Conservation (phyloP, 2,113 vertebrate species). For the Pelusios castaneus region DNA sequence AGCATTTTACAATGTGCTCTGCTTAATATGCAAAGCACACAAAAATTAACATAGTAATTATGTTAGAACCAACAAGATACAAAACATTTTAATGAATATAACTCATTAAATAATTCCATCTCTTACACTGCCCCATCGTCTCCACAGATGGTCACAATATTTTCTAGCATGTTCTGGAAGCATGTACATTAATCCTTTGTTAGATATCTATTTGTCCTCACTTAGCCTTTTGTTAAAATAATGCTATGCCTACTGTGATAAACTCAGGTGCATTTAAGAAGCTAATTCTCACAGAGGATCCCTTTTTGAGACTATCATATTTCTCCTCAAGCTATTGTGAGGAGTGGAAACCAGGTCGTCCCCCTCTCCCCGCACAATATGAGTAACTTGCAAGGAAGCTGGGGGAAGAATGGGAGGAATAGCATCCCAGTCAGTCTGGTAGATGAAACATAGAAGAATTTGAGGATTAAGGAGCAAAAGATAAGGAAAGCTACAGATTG, state of each 20-base stretch:
- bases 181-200: conserved; percentile 39
- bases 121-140: conserved; percentile 62
- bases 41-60: conserved; percentile 80
- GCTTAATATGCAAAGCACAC: conserved; percentile 75
- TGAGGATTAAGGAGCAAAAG: neutral
- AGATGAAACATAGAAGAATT: neutral
- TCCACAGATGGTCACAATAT: conserved; percentile 57
- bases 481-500: neutral
- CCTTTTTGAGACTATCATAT: neutral
- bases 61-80: conserved; percentile 74
- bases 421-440: neutral
- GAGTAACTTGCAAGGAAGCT: neutral
- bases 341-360: neutral
- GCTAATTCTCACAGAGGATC: neutral
- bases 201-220: conserved; percentile 18
- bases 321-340: neutral
- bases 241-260: neutral
- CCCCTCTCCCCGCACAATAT: neutral
- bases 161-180: conserved; percentile 51
- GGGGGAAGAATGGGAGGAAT: neutral
- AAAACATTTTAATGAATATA: conserved; percentile 76
- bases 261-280: neutral
- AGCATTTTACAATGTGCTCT: conserved; percentile 63
- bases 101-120: conserved; percentile 73
- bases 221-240: conserved; percentile 17